phyloP scores from a whole-genome alignment of 2,888 invertebrate species.

The Dolichopus griseipennis region DNA sequence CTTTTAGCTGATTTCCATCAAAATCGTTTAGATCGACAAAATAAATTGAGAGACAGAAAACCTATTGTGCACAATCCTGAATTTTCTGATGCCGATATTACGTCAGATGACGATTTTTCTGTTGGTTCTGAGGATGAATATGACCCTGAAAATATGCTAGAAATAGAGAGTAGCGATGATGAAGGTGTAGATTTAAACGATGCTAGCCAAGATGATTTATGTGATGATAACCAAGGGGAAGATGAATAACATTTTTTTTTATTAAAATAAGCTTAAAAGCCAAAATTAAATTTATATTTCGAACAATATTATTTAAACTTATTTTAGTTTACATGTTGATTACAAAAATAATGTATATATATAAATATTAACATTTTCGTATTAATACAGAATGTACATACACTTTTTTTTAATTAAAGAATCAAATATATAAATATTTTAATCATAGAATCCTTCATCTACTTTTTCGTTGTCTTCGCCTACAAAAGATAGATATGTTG shows the following conservation, averaged over 20 bases:
- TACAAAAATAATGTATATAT: too few species aligned
- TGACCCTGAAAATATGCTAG: constrained; percentile 34
- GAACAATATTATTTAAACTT: too few species aligned
- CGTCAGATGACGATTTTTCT: constrained; percentile 43
- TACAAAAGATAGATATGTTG: constrained; percentile 27
- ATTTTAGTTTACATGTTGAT: too few species aligned
- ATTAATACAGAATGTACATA: too few species aligned
- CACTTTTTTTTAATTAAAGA: too few species aligned
- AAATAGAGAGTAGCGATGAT: constrained; percentile 20
- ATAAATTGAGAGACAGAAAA: constrained; percentile 32
- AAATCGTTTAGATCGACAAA: constrained; percentile 23
- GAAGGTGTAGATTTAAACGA: constrained; percentile 32
- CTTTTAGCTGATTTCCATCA: constrained; percentile 25
- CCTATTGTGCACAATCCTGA: constrained; percentile 30
- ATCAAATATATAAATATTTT: too few species aligned
- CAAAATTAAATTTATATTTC: too few species aligned
- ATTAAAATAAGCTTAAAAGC: not conserved
- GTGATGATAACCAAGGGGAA: constrained; percentile 24
- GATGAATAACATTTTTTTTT: constrained; percentile 18
- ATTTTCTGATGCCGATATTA: constrained; percentile 43
- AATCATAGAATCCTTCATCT: constrained; percentile 45
- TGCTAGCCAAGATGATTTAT: constrained; percentile 23
- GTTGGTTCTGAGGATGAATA: constrained; percentile 46
- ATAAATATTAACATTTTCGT: too few species aligned
- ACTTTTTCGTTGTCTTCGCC: constrained; percentile 39